phyloP scores from a whole-genome alignment of 2,888 invertebrate genomes.

The Agriotes lineatus region DNA sequence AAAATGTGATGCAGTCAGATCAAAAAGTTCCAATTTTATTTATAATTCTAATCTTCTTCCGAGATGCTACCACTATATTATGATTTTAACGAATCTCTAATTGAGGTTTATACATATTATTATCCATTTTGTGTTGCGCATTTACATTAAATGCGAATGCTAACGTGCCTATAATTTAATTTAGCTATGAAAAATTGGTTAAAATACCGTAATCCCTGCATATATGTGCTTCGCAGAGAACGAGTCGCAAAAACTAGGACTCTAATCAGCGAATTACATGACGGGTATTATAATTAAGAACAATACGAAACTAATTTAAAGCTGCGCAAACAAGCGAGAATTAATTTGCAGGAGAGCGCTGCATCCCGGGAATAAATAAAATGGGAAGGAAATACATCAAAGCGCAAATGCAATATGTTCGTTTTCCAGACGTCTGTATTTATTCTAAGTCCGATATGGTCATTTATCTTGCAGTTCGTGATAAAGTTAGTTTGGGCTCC shows the following conservation, averaged over 20 bases:
- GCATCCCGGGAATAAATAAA: not conserved
- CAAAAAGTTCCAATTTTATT: too few relatives aligned
- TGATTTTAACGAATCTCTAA: not conserved
- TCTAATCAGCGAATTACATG: too few relatives aligned
- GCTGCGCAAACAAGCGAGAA: too few relatives aligned
- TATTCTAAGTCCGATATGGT: constrained; percentile 1
- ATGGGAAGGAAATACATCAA: not conserved
- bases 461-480: constrained; percentile 9
- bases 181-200: too few relatives aligned
- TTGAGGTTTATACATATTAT: not conserved
- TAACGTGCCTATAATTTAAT: not conserved
- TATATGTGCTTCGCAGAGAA: too few relatives aligned
- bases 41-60: too few relatives aligned
- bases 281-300: too few relatives aligned
- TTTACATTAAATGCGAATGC: not conserved
- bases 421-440: constrained; percentile 3
- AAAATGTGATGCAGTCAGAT: too few relatives aligned
- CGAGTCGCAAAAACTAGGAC: too few relatives aligned
- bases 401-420: not conserved
- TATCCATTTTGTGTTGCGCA: not conserved
- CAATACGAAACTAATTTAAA: too few relatives aligned
- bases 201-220: too few relatives aligned
- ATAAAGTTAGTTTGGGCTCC: constrained; percentile 2
- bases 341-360: too few relatives aligned
- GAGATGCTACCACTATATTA: not conserved